Evolutionary conservation across 2,113 vertebrate species (phyloP), one percentile per base, ranked within the genome.

Genomic region (Periophthalmus modestus): DNA sequence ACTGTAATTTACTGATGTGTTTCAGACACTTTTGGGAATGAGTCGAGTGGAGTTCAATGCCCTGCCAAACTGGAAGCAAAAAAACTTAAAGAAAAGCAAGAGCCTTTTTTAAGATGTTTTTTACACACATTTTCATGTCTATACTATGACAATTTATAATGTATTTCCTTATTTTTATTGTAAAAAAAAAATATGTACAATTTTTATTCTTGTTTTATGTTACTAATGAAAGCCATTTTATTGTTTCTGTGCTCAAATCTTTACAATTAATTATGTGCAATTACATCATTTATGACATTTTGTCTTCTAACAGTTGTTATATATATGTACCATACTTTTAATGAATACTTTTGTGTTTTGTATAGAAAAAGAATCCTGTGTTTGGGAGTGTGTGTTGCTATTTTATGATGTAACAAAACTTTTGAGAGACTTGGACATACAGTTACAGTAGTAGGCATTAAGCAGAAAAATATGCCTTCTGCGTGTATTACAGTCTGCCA

Each of bases 31-130:
- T 74, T 85, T 95, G 67, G 92, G 92, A 74, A 92, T 94, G 92
- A 92, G 84, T 43, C 90, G 91, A 28, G 90, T 93, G 4, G 94
- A 94, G 83, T 95, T 94, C 85, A 90, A 89, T 19, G 78, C 89
- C 12, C 84, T 94, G 80, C 94, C 94, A 65, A 93, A 90, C 91
- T 95, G 94, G 94, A 94, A 94, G 73, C 94, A 95, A 69, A 90
- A 93, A 74, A 95, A 94, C 62, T 87, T 93, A 82, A 95, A 95
- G 83, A 94, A 95, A 78, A 90, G 86, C 86, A 95, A 94, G 78
- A 90, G 82, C 58, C 91, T 95, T 66, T 94, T 95, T 87, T 95
- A 89, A 91, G 89, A 73, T 4, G 15, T 43, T 80, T 70, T 80
- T 33, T 75, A 62, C 68, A 71, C 68, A 71, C 69, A 68, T 58